Conservation (phyloP, 2,797 vertebrate species). For the Acanthornis magna region DNA sequence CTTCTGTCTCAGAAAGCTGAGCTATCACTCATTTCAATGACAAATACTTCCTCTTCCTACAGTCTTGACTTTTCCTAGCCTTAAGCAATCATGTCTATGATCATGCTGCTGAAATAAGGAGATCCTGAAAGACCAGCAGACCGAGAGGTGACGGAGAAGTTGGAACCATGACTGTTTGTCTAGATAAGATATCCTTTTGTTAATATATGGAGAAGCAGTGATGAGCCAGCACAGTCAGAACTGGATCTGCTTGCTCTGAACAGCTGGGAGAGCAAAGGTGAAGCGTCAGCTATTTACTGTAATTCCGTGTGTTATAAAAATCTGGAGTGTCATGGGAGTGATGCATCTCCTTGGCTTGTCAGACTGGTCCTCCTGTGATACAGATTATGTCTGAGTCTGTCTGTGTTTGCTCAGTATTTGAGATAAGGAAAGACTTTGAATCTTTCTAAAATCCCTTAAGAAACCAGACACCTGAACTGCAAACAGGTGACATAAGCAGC, state of each 20-base stretch:
- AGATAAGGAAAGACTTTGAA: conserved; percentile 69
- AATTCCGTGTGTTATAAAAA: conserved; percentile 60
- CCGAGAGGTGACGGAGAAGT: conserved; percentile 43
- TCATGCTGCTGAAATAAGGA: conserved; percentile 56
- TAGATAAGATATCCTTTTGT: conserved; percentile 59
- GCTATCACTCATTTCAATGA: not conserved
- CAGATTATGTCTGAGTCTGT: conserved; percentile 59
- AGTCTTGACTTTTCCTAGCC: not conserved
- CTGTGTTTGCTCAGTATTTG: conserved; percentile 62
- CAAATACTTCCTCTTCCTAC: not conserved
- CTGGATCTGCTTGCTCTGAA: conserved; percentile 32
- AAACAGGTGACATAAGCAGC: conserved; percentile 53
- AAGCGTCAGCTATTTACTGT: conserved; percentile 59
- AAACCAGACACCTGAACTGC: conserved; percentile 70
- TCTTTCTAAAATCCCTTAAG: conserved; percentile 61
- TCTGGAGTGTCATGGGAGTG: conserved; percentile 21
- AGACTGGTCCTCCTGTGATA: conserved; percentile 48
- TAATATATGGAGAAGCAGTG: conserved; percentile 15
- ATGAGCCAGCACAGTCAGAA: conserved; percentile 48
- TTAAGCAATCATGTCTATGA: not conserved
- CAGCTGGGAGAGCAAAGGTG: conserved; percentile 70
- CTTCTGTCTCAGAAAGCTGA: not conserved
- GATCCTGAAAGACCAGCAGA: conserved; percentile 37
- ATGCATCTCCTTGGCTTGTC: conserved; percentile 61
- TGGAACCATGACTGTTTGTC: conserved; percentile 63